Conservation (phyloP, 30 jellyfish, hydroid and myxozoan genomes). For the Clytia hemisphaerica region DNA sequence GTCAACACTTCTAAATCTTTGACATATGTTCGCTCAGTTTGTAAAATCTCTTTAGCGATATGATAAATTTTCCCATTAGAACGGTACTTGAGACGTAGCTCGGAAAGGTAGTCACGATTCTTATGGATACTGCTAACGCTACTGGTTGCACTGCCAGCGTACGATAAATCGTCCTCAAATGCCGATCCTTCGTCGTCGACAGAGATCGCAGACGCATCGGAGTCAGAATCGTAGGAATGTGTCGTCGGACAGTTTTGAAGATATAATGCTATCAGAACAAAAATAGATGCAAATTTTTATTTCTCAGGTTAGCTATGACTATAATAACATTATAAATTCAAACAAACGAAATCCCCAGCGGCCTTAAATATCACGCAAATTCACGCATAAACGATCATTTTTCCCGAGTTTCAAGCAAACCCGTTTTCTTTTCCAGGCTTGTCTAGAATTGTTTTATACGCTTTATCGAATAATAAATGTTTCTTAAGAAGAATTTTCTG, state of each 20-base stretch:
- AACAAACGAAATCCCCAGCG: conserved; percentile 8
- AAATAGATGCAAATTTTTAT: background rate
- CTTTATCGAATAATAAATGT: no score
- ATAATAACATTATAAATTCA: conserved; percentile 15
- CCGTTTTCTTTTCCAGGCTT: no score
- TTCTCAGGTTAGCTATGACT: no score
- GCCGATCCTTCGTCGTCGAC: conserved; percentile 63
- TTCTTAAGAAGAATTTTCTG: no score
- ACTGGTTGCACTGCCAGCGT: conserved; percentile 43
- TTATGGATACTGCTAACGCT: conserved; percentile 33
- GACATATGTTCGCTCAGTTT: conserved; percentile 87
- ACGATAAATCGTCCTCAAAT: conserved; percentile 54
- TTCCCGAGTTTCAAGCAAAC: no score
- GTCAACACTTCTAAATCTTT: conserved; percentile 85
- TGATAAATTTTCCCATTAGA: conserved; percentile 24
- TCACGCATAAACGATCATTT: conserved; percentile 9
- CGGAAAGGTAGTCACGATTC: conserved; percentile 4
- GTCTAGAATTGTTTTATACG: no score
- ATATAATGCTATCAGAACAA: conserved; percentile 11
- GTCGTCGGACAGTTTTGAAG: conserved; percentile 32
- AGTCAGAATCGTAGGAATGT: conserved; percentile 55
- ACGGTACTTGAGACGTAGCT: background rate
- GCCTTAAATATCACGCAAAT: conserved; percentile 28
- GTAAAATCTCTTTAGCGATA: conserved; percentile 71
- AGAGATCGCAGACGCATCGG: conserved; percentile 55